These are phyloP conservation scores for Cyprinus carpio DNA, from an alignment of 2,113 vertebrate species.

Conservation along the genomic window DNA sequence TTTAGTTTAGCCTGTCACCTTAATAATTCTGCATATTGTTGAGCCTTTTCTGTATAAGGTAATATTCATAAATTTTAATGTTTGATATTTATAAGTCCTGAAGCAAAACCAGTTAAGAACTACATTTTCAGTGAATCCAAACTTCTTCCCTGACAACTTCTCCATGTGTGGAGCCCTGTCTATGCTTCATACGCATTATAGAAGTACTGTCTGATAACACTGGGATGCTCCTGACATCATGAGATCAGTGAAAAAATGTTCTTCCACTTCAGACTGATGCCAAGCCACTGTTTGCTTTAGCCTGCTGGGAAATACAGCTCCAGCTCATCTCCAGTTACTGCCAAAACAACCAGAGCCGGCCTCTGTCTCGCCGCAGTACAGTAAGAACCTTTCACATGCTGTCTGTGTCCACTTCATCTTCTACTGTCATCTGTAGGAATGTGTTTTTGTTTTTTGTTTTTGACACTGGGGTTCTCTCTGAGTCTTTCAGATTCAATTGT, in stretches of 20 bases:
- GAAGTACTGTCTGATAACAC: not conserved
- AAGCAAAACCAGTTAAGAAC: not conserved
- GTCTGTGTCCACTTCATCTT: slow-evolving; percentile 8
- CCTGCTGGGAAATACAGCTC: slow-evolving; percentile 15
- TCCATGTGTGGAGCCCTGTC: not conserved
- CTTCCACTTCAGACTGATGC: not conserved
- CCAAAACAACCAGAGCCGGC: slow-evolving; percentile 2
- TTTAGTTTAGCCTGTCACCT: not conserved
- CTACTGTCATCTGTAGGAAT: not conserved
- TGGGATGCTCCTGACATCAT: slow-evolving; percentile 6
- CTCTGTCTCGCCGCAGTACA: slow-evolving; percentile 25
- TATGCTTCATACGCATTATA: not conserved
- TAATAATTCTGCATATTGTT: not conserved
- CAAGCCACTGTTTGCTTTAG: slow-evolving; percentile 23
- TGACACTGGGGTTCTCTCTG: not conserved
- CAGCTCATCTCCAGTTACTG: slow-evolving; percentile 32
- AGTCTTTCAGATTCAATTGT: not conserved
- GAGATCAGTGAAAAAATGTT: slow-evolving; percentile 1
- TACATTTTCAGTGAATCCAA: not conserved
- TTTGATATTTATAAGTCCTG: not conserved
- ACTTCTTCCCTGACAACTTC: not conserved
- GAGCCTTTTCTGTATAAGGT: not conserved
- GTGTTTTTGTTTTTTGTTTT: not conserved
- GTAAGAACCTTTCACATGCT: not conserved
- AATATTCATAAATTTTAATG: not conserved